Base-by-base conservation (phyloP, 2,888 invertebrate genomes). In the Blastobasis adustella region DNA sequence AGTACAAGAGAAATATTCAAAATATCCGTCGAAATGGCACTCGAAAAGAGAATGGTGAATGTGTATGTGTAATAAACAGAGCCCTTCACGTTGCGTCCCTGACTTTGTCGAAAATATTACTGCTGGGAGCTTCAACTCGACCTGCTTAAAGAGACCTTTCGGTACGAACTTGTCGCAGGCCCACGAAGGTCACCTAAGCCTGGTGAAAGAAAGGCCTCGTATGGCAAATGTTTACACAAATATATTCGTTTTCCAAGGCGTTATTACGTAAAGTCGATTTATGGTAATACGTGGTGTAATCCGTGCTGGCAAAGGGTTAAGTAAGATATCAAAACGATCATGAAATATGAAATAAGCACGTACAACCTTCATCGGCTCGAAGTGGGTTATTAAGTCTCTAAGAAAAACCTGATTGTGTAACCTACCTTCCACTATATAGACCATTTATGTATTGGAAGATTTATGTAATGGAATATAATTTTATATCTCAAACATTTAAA, bases 181-280 rank as follows among this genome's bases (percentile, higher is more conserved):
- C 5, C 5, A 10, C 23, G 49, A 45, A 57, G 55, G 37, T 60
- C 66, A 54, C 37, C 43, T 37, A 47, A 54, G 9, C 46, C 40
- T 67, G 68, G 70, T 9, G 46, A 10, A 5, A 52, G 54, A 40
- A 57, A 57, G 55, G 58, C 50, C 51, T 56, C 57, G 61, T 66
- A 68, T 67, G 61, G 61, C 67, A 72, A 71, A 73, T 71, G 70
- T 71, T 69, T 72, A 69, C 63, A 63, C 61, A 66, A 67, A 69
- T 70, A 62, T 69, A 67, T 69, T 69, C 67, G 65, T 61, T 64
- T 61, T 60, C 65, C 66, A 57, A 66, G 65, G 63, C 65, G 60
- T 61, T 67, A 70, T 71, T 71, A 72, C 65, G 62, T 63, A 68
- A 71, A 70, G 65, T 71, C 72, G 69, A 70, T 71, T 70, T 72